phyloP scores from a whole-genome alignment of 1,140 invertebrate genomes.

The Rhynchophorus ferrugineus region DNA sequence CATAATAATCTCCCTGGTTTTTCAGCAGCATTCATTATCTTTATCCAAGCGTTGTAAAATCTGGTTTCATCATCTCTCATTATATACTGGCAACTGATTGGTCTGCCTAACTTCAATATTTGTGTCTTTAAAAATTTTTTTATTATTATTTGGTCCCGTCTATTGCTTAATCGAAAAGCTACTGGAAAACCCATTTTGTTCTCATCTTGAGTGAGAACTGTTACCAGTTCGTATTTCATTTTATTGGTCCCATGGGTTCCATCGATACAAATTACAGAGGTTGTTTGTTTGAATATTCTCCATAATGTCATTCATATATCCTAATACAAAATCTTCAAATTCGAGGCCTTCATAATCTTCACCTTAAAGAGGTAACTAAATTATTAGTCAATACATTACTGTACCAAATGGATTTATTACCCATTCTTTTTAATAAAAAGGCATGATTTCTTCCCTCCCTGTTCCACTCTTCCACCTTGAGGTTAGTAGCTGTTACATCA shows the following conservation, averaged over 20 bases:
- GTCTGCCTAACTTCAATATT: slow-evolving; percentile 4
- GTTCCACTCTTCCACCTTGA: slow-evolving; percentile 15
- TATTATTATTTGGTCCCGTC: slow-evolving; percentile 16
- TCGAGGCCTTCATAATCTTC: slow-evolving; percentile 7
- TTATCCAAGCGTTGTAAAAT: not conserved
- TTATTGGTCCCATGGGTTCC: slow-evolving; percentile 21
- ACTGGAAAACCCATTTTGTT: slow-evolving; percentile 16
- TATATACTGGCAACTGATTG: slow-evolving; percentile 11
- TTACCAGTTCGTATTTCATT: slow-evolving; percentile 13
- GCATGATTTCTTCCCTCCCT: slow-evolving; percentile 15
- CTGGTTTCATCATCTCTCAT: slow-evolving; percentile 1
- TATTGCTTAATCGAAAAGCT: slow-evolving; percentile 20
- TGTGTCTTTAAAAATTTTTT: slow-evolving; percentile 15
- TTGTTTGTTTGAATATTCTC: slow-evolving; percentile 8
- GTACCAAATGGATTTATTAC: slow-evolving; percentile 1
- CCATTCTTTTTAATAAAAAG: slow-evolving; percentile 13
- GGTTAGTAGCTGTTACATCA: slow-evolving; percentile 7
- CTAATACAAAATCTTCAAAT: slow-evolving; percentile 18
- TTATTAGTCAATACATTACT: not conserved
- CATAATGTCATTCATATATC: slow-evolving; percentile 16
- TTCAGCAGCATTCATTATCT: not conserved
- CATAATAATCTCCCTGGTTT: not conserved
- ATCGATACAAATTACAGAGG: slow-evolving; percentile 23
- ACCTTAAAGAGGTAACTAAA: slow-evolving; percentile 6
- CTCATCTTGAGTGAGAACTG: slow-evolving; percentile 15